Conservation (phyloP, 2,113 vertebrate species). For the Passerina amoena region DNA sequence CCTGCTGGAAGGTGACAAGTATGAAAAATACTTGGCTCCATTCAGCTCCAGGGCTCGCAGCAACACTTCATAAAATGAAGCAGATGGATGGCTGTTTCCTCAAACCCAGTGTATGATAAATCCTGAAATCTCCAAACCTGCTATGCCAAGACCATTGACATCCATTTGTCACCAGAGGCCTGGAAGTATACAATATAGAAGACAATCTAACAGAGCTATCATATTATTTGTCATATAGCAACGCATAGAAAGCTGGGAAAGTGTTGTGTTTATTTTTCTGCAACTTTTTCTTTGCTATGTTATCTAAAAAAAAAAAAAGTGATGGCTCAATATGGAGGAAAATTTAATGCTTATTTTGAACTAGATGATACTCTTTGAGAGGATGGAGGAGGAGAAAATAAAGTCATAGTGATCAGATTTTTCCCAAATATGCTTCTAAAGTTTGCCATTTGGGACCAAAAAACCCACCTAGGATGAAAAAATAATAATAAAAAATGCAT, state of each 20-base stretch:
- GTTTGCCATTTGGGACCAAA: not conserved
- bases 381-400: not conserved
- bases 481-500: not conserved
- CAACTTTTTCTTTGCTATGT: not conserved
- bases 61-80: not conserved
- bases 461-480: not conserved
- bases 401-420: not conserved
- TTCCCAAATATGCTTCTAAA: not conserved
- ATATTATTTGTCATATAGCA: not conserved
- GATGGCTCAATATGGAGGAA: not conserved
- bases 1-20: not conserved
- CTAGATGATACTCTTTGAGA: not conserved
- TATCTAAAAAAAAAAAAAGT: not conserved
- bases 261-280: not conserved
- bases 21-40: not conserved
- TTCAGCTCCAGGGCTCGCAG: not conserved
- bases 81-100: not conserved
- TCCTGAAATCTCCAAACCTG: not conserved
- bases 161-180: not conserved
- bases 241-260: fast-evolving
- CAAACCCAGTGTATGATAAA: not conserved
- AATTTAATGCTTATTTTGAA: not conserved
- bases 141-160: not conserved
- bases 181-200: not conserved
- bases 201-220: not conserved